These are phyloP conservation scores for Drosophila birchii DNA, from an alignment of 2,888 invertebrate genomes.

Conservation along the genomic window DNA sequence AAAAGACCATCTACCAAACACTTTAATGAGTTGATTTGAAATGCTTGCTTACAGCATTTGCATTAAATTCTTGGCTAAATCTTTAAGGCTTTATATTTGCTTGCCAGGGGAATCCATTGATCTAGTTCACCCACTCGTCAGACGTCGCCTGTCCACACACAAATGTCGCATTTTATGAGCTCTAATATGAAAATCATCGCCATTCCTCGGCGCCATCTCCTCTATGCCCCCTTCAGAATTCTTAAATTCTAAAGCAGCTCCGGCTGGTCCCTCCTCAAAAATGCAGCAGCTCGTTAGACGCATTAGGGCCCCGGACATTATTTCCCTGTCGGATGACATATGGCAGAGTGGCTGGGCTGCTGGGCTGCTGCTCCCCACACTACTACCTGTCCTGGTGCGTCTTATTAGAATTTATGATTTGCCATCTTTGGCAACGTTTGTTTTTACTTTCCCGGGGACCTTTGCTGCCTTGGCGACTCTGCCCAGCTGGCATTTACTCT, in stretches of 20 bases:
- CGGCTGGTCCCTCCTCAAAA: constrained; percentile 26
- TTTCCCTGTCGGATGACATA: constrained; percentile 41
- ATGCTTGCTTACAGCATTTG: background rate
- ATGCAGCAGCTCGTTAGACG: constrained; percentile 50
- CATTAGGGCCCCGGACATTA: constrained; percentile 43
- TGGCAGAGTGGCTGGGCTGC: constrained; percentile 19
- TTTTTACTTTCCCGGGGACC: constrained; percentile 34
- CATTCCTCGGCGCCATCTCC: constrained; percentile 4
- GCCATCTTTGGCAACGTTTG: constrained; percentile 35
- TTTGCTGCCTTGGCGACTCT: constrained; percentile 8
- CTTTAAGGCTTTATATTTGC: background rate
- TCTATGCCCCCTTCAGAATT: background rate
- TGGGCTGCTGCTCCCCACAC: constrained; percentile 12
- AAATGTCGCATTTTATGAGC: constrained; percentile 50
- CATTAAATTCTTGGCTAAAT: background rate
- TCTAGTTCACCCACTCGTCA: constrained; percentile 13
- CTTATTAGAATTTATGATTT: constrained; percentile 56
- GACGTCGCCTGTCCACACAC: constrained; percentile 15
- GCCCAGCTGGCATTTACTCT: constrained; percentile 49
- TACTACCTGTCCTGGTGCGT: constrained; percentile 39
- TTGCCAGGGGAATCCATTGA: background rate
- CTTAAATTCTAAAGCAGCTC: background rate
- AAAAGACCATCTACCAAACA: constrained; percentile 3
- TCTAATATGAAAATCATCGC: constrained; percentile 47
- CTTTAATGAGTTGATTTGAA: constrained; percentile 9